These are phyloP conservation scores for Chaetura pelagica DNA, from an alignment of 2,113 vertebrate genomes.

Conservation along the genomic window DNA sequence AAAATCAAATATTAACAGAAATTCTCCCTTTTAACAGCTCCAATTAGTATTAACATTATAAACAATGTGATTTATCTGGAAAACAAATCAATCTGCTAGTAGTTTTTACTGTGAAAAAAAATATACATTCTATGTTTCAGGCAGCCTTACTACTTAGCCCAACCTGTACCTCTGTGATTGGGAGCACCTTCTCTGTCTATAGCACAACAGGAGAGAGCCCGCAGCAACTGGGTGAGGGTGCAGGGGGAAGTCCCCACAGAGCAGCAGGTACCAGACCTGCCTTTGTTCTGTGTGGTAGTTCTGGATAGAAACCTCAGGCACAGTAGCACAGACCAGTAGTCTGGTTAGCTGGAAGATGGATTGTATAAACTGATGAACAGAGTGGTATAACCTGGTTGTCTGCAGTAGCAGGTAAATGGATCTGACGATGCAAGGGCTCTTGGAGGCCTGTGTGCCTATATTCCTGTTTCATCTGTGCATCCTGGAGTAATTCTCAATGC, in stretches of 20 bases:
- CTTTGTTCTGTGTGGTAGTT: neutral
- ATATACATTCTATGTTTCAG: neutral
- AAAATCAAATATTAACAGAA: neutral
- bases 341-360: neutral
- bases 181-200: rapidly evolving
- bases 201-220: neutral
- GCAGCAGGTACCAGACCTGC: rapidly evolving
- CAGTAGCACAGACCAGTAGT: neutral
- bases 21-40: neutral
- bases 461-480: neutral
- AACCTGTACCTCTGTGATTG: neutral
- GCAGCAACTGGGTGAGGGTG: rapidly evolving
- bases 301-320: neutral
- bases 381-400: neutral
- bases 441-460: rapidly evolving
- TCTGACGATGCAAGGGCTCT: neutral
- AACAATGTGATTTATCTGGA: neutral
- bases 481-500: neutral
- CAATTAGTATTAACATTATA: neutral
- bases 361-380: neutral
- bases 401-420: neutral
- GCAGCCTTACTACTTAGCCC: neutral
- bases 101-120: neutral
- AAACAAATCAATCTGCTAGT: neutral
- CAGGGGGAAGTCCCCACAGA: neutral